Conservation (phyloP, 2,888 invertebrate genomes). For the Phaonia tiefii region DNA sequence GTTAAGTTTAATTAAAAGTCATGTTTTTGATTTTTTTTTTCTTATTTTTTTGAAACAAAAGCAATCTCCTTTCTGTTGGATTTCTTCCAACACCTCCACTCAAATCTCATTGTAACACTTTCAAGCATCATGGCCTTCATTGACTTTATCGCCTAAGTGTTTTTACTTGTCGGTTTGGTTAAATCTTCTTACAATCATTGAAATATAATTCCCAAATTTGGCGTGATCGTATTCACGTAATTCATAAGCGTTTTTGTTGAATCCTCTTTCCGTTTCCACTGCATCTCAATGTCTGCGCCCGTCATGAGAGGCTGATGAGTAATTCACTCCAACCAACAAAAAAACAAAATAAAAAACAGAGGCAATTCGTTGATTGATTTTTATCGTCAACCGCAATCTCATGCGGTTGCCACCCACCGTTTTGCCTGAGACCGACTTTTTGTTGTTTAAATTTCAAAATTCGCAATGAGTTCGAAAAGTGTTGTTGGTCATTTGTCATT, state of each 20-base stretch:
- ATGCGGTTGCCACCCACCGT: conserved; percentile 50
- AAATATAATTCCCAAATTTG: conserved; percentile 17
- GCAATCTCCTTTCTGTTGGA: background rate
- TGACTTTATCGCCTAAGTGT: conserved; percentile 8
- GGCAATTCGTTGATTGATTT: conserved; percentile 51
- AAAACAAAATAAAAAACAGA: conserved; percentile 31
- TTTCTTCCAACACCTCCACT: conserved; percentile 6
- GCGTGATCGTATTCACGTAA: background rate
- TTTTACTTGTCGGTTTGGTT: conserved; percentile 32
- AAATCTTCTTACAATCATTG: conserved; percentile 47
- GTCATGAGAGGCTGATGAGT: conserved; percentile 30
- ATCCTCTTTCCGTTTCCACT: conserved; percentile 43
- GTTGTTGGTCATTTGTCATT: conserved; percentile 8
- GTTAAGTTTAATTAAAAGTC: conserved; percentile 23
- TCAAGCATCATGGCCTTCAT: conserved; percentile 26
- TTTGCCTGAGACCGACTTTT: conserved; percentile 31
- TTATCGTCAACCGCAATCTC: conserved; percentile 11
- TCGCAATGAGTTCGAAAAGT: too few relatives aligned
- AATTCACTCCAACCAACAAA: conserved; percentile 33
- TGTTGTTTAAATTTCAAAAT: conserved; percentile 31
- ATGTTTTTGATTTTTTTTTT: background rate
- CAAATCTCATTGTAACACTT: conserved; percentile 18
- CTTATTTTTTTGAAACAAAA: background rate
- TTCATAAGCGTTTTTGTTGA: background rate
- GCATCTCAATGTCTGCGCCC: conserved; percentile 52